Percentiles rank a stretch among this genome's conserved stretches.
These are phyloP conservation scores for Euura lappo DNA, from an alignment of 1,140 invertebrate genomes.

Conservation along the genomic window DNA sequence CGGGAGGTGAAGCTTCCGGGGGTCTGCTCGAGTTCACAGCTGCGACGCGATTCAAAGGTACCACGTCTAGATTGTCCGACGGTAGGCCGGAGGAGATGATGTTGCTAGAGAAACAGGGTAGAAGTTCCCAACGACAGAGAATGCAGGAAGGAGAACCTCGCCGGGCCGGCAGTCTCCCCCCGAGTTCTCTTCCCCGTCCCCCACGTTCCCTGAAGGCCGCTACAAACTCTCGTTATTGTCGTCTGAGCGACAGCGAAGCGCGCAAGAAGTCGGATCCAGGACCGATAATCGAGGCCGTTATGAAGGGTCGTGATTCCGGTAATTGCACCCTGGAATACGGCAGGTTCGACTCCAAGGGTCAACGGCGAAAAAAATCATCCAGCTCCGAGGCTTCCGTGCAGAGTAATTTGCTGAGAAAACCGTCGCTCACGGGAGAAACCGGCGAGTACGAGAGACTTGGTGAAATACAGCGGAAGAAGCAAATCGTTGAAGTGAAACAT, in stretches of 20 bases:
- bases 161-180: constrained; percentile 65
- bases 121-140: constrained; percentile 76
- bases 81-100: constrained; percentile 71
- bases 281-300: constrained; percentile 37
- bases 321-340: constrained; percentile 54
- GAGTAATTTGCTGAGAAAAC: constrained; percentile 46
- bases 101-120: constrained; percentile 76
- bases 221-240: constrained; percentile 63
- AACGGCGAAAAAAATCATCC: constrained; percentile 35
- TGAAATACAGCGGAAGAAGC: constrained; percentile 43
- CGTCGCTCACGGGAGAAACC: constrained; percentile 20
- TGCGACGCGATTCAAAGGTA: constrained; percentile 53
- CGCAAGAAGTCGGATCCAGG: constrained; percentile 56
- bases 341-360: constrained; percentile 42
- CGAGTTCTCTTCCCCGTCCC: constrained; percentile 71
- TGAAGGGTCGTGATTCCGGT: constrained; percentile 43
- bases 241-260: constrained; percentile 65
- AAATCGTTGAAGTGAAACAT: constrained; percentile 46
- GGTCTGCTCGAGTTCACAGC: constrained; percentile 51
- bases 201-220: constrained; percentile 65
- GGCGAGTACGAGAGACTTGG: constrained; percentile 53
- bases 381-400: constrained; percentile 37
- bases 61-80: constrained; percentile 51
- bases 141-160: constrained; percentile 62
- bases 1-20: constrained; percentile 52